These are phyloP conservation scores for Tetramorium simillimum DNA, from an alignment of 1,140 invertebrate genomes.

Conservation along the genomic window DNA sequence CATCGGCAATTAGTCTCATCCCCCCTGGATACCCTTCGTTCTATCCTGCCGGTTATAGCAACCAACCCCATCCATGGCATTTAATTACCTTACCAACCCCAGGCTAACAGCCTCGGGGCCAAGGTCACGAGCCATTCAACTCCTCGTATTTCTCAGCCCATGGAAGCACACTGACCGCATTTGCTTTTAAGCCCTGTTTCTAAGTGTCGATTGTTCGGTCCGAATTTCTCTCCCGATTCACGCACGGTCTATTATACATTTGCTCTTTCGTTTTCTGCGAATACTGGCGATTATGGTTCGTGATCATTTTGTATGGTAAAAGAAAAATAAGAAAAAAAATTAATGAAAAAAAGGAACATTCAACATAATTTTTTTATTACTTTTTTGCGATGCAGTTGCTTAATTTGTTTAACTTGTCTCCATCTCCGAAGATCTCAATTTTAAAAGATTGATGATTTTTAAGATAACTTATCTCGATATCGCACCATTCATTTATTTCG, in stretches of 20 bases:
- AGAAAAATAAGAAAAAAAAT: neutral
- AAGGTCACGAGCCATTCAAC: slow-evolving; percentile 85
- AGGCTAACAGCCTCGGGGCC: slow-evolving; percentile 82
- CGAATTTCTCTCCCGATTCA: slow-evolving; percentile 63
- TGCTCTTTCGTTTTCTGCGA: neutral
- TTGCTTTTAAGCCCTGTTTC: slow-evolving; percentile 76
- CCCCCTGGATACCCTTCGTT: slow-evolving; percentile 79
- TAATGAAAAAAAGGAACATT: neutral
- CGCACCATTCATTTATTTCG: neutral
- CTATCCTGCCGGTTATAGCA: slow-evolving; percentile 81
- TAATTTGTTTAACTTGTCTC: neutral
- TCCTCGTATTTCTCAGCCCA: slow-evolving; percentile 79
- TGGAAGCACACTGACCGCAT: slow-evolving; percentile 84
- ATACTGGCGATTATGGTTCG: neutral
- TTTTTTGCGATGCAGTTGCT: neutral
- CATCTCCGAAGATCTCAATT: neutral
- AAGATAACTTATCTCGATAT: neutral
- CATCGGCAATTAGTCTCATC: slow-evolving; percentile 84
- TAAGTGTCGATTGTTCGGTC: slow-evolving; percentile 69
- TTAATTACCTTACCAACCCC: slow-evolving; percentile 85
- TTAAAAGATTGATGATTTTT: neutral
- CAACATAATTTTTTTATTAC: neutral
- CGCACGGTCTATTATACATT: slow-evolving; percentile 13
- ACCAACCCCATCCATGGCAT: slow-evolving; percentile 84
- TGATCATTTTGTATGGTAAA: neutral